Evolutionary conservation across 2,888 invertebrate species (phyloP), one percentile per base, ranked within the genome.

Genomic region (Machimus rusticus): DNA sequence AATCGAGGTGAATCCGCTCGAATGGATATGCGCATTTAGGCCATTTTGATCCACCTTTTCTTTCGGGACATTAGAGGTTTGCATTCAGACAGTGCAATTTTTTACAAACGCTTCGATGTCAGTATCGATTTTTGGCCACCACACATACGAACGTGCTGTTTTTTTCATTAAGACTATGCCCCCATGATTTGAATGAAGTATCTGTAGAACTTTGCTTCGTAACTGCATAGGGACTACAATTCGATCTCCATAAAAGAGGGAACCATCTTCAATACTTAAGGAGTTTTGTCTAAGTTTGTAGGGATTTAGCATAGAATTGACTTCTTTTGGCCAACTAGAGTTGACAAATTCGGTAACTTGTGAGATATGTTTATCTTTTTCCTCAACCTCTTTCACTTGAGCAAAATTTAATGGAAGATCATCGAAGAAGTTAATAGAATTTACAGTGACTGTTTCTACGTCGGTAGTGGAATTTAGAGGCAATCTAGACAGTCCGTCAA

Each of bases 121-220:
- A n/a, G n/a, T n/a, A n/a, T n/a, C n/a, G n/a, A n/a, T n/a, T n/a
- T n/a, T 88, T 5, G 90, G 90, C 90, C 90, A 91, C 90, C 89
- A 91, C 6, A 37, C 37, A 37, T 37, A 37, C 37, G 89, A 88
- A 34, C 90, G 87, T 0, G 91, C 90, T n/a, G 90, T 74, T 89
- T 51, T 86, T 89, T 91, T 91, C 89, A 90, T 90, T 86, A 90
- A 89, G 0, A 90, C 90, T 8, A 91, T 89, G 6, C 91, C 91
- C 6, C 89, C 88, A 86, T 91, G 91, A 9, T 89, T 88, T 19
- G 55, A 86, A 89, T 90, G 90, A 16, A 91, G 87, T 28, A 88
- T 34, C 16, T 88, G 57, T n/a, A 90, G 81, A 19, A 90, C 78
- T 43, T 81, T 87, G 31, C 37, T 51, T 23, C 81, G 78, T 14